Base-by-base conservation (phyloP, 2,888 invertebrate genomes). In the Operophtera brumata region DNA sequence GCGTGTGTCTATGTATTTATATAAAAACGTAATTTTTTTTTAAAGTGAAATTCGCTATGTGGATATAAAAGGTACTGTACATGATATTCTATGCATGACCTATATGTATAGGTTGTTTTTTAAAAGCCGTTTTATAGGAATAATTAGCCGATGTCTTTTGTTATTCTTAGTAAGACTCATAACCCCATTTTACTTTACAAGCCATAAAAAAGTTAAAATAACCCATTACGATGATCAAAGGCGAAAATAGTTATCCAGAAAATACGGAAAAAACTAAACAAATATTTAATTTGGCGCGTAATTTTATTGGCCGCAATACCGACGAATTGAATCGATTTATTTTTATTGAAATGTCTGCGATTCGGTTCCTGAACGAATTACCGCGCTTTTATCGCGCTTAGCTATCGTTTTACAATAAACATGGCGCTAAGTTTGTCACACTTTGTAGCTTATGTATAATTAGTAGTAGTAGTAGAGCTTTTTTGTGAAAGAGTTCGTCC, bases 151-250 rank as follows among this genome's bases (percentile, higher is more conserved):
- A 30, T 2, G 9, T 32, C 14, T 7, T 12, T 32, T 30, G 30
- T 25, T 42, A 10, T 42, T 45, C 13, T n/a, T 26, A 39, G 6
- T 45, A 45, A 37, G 30, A 12, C 32, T 34, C 34, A 37, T 42
- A 51, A 42, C 35, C 55, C 42, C 25, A 14, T 44, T 47, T 44
- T 36, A 14, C 9, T 47, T 51, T 51, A 54, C 11, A 35, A 35
- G 14, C 25, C 30, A 35, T 35, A 48, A 53, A 53, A 57, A 45
- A 47, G 26, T 49, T 56, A 20, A 55, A 58, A 59, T 47, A 52
- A 56, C 60, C 65, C 62, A 68, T 69, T 61, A 59, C 3, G 50
- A 59, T 47, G 71, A 71, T 73, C 67, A 69, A 71, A 69, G 66
- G 51, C 50, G 40, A 59, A 63, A 67, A 61, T 48, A 62, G 56